Percentiles rank a stretch among this genome's conserved stretches.
Evolutionary conservation across 2,888 invertebrate species (phyloP).

Genomic region (Pimpla rufipes): DNA sequence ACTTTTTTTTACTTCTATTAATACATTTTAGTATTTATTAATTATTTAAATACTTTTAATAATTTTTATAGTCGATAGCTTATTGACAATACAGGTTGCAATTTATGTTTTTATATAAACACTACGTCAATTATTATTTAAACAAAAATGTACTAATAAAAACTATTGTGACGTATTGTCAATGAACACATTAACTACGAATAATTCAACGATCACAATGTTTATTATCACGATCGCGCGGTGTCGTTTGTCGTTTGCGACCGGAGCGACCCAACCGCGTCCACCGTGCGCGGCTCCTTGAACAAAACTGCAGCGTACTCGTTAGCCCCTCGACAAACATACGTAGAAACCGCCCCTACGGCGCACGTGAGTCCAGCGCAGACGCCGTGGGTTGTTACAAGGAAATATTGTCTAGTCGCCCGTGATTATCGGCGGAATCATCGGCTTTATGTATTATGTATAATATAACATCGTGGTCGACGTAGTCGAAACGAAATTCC

Average conservation of each 20-base stretch:
- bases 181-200: no score
- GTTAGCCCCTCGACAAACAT: constrained; percentile 70
- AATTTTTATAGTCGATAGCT: no score
- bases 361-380: constrained; percentile 77
- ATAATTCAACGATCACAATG: not conserved
- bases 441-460: not conserved
- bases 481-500: not conserved
- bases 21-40: no score
- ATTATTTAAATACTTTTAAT: no score
- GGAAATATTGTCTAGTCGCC: constrained; percentile 19
- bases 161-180: no score
- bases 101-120: no score
- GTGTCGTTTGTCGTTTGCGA: not conserved
- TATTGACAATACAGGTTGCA: no score
- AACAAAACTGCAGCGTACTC: constrained; percentile 76
- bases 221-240: not conserved
- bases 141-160: no score
- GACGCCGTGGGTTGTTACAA: constrained; percentile 72
- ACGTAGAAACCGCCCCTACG: constrained; percentile 72
- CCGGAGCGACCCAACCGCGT: constrained; percentile 61
- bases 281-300: constrained; percentile 74
- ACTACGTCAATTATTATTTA: no score
- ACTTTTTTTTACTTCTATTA: no score
- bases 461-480: not conserved
- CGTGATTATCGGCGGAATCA: not conserved